phyloP scores from a whole-genome alignment of 2,888 invertebrate species.

The Drosophila rellima region DNA sequence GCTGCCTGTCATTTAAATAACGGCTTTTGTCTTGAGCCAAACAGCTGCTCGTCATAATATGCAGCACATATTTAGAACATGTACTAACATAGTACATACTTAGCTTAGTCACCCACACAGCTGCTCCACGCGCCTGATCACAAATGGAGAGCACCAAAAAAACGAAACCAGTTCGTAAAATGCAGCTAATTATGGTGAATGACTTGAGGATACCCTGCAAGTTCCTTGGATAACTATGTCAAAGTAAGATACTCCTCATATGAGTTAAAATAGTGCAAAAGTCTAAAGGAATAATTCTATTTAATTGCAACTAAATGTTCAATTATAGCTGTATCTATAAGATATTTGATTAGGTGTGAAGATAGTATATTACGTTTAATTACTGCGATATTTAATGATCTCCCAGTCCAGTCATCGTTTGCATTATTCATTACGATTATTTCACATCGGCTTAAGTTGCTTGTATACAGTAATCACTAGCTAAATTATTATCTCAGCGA shows the following conservation, averaged over 20 bases:
- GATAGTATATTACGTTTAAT: neutral
- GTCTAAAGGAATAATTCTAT: too few species aligned
- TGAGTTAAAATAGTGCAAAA: too few species aligned
- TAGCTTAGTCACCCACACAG: conserved; percentile 19
- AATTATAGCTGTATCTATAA: neutral
- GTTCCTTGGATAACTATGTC: too few species aligned
- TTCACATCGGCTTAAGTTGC: neutral
- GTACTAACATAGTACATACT: conserved; percentile 2
- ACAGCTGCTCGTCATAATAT: conserved; percentile 73
- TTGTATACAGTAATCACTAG: neutral
- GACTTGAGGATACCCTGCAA: neutral
- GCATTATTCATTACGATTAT: neutral
- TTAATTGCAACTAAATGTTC: too few species aligned
- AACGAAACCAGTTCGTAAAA: conserved; percentile 10
- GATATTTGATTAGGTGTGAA: neutral
- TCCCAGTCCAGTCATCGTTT: neutral
- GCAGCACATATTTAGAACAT: conserved; percentile 18
- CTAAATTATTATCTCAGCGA: neutral
- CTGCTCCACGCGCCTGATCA: conserved; percentile 15
- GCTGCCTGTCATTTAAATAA: conserved; percentile 53
- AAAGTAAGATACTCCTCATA: too few species aligned
- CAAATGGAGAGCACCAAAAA: conserved; percentile 9
- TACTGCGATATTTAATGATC: neutral
- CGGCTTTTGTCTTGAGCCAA: conserved; percentile 63
- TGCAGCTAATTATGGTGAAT: neutral